Percentiles rank a stretch among this genome's conserved stretches.
Evolutionary conservation across 2,113 vertebrate species (phyloP).

Genomic region (Rhabdomys dilectus): DNA sequence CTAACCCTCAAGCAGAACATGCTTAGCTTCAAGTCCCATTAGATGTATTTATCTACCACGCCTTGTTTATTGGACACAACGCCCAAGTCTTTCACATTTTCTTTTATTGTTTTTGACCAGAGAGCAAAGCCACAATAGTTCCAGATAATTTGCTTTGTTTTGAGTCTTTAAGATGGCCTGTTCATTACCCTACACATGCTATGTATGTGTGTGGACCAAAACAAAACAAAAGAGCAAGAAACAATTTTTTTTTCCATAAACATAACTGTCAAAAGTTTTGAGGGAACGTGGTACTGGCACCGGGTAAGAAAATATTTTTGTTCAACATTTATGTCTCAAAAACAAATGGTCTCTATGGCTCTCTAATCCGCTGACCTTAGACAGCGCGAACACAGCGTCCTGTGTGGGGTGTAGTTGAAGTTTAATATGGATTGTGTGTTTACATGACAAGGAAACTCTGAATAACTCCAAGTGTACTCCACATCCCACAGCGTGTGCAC

Average conservation of each 20-base stretch:
- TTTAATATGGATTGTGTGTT: constrained; percentile 36
- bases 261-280: background rate
- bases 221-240: background rate
- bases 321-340: background rate
- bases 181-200: background rate
- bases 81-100: background rate
- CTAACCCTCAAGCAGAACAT: background rate
- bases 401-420: background rate
- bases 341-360: background rate
- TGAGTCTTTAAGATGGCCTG: background rate
- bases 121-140: background rate
- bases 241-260: constrained; percentile 1
- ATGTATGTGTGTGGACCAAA: background rate
- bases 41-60: background rate
- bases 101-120: constrained; percentile 41
- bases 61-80: background rate
- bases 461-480: background rate
- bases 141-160: constrained; percentile 11
- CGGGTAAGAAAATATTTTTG: background rate
- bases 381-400: background rate
- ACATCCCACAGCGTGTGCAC: background rate
- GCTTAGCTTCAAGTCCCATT: constrained; percentile 31
- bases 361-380: background rate
- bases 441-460: background rate
- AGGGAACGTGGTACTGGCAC: background rate